Evolutionary conservation across 1,140 invertebrate genomes (phyloP), one percentile per base, ranked within the genome.

Genomic region (Cyclina sinensis): DNA sequence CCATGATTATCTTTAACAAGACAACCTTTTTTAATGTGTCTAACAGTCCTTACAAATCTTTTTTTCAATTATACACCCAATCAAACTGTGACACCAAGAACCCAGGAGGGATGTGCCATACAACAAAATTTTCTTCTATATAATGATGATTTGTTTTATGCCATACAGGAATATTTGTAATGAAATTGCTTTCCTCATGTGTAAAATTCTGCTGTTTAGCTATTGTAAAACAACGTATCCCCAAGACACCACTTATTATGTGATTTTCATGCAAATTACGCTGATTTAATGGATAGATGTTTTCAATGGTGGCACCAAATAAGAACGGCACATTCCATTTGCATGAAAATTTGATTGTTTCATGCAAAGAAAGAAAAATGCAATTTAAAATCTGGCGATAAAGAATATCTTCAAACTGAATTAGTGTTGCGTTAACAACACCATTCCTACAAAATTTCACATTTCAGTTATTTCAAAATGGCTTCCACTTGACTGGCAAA

Each of bases 191-290:
- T 70, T 70, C 37, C 65, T 39, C 65, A 70, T 70, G 65, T 21
- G 21, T 70, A 70, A 70, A 70, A 70, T 70, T 32, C 35, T 11
- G 9, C 32, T 51, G 5, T 51, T 54, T 54, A 27, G 24, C 39
- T 43, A 14, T 32, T 78, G 48, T 78, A 51, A 78, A 48, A 78
- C 74, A 51, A 14, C 2, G 1, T 30, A 78, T 51, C 74, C 74
- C 46, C 48, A 78, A 51, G 35, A 5, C n/a, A 37, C 27, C 18
- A 32, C 30, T 1, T 7, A 54, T 35, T 24, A 51, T 78, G 74
- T 27, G 32, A 51, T 78, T 51, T 78, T 51, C 46, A 78, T 78
- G 74, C 46, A 78, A 78, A 78, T 78, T 43, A 54, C 27, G 4
- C 65, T 39, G 32, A 70, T 70, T 70, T 70, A 70, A 70, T 39